Percentiles rank a stretch among this genome's conserved stretches.
Conservation (phyloP, 1,140 invertebrate species). For the Nasonia giraulti region DNA sequence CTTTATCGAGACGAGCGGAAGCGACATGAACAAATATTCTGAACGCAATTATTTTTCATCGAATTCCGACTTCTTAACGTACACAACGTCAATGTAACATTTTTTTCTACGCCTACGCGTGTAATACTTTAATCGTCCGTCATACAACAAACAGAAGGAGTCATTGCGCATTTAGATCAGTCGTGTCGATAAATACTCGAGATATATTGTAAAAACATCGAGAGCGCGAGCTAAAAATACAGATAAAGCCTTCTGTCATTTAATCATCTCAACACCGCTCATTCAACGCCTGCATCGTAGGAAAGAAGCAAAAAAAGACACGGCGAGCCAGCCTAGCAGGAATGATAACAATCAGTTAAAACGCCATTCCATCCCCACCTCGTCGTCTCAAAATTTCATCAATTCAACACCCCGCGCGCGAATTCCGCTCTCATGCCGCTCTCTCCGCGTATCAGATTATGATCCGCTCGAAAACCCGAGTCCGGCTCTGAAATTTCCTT, state of each 20-base stretch:
- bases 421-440: constrained; percentile 25
- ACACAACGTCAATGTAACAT: too few species aligned
- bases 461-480: not conserved
- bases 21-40: too few species aligned
- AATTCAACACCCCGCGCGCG: not conserved
- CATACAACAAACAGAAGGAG: not conserved
- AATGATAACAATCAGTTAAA: not conserved
- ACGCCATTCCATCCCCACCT: not conserved
- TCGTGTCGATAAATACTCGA: not conserved
- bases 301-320: not conserved
- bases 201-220: not conserved
- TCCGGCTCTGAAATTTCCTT: not conserved
- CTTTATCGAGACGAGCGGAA: too few species aligned
- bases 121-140: not conserved
- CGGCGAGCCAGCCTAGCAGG: too few species aligned
- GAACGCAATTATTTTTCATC: not conserved
- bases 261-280: not conserved
- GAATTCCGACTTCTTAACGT: too few species aligned
- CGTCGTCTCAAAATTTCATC: not conserved
- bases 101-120: too few species aligned
- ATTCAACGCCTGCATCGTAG: not conserved
- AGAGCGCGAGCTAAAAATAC: not conserved
- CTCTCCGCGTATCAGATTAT: not conserved
- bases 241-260: not conserved
- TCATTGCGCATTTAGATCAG: not conserved